Base-by-base conservation (phyloP, 2,113 vertebrate species). In the Mesoclemmys tuberculata region DNA sequence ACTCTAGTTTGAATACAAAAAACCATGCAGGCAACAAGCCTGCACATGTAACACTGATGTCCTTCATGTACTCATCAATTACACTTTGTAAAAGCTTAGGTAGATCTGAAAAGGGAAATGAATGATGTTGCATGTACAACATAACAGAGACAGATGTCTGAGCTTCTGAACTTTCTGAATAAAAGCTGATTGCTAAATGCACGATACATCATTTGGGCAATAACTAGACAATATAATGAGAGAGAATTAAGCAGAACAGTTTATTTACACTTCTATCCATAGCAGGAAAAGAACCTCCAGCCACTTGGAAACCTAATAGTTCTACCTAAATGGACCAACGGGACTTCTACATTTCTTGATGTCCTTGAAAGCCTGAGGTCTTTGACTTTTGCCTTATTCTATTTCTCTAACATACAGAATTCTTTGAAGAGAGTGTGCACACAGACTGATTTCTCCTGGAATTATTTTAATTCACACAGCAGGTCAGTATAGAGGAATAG, bases 211-310 rank as follows among this genome's bases (percentile, higher is more conserved):
- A 82, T 56, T 41, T 90, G 54, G 2, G 1, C 12, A 14, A 16
- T 80, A 84, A 6, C 48, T 90, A 48, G 46, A 85, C 78, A 92
- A 87, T 80, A 88, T 82, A 88, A 87, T 91, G 38, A 89, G 61
- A 31, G 55, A 95, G 21, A 46, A 16, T 77, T 46, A 3, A 84
- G 84, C 82, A 89, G 55, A 90, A 81, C 68, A 61, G 4, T 80
- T 93, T 88, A 56, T 90, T 93, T 94, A 87, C 10, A 87, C 71
- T 61, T 90, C 71, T 74, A 92, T 78, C 7, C 74, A 56, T n/a
- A 90, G 49, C 38, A 74, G 55, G 41, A 71, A 93, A 90, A 38
- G 61, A n/a, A 14, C 27, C 5, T 7, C 84, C 84, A 79, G 51
- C 9, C 54, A 35, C 52, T 89, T 44, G 24, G 95, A 93, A 48